Evolutionary conservation across 1,140 invertebrate species (phyloP).

Genomic region (Stenopsyche tienmushanensis): DNA sequence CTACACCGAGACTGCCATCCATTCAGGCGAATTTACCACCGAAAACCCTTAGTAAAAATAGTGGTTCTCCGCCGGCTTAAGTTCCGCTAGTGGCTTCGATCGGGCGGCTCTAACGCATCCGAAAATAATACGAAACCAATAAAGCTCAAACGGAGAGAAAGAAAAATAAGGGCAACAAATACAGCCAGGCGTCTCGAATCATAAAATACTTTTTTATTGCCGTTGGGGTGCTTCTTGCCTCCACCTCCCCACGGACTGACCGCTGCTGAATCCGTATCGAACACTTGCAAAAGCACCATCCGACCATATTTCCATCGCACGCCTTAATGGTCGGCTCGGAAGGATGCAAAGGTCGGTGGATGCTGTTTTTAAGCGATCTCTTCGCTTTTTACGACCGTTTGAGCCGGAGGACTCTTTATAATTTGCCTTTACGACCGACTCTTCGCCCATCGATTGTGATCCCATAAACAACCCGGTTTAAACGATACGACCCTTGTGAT

Average conservation of each 20-base stretch:
- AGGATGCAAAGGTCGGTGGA: constrained; percentile 12
- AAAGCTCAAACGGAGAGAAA: constrained; percentile 35
- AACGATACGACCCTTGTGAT: no score
- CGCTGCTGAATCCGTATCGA: background rate
- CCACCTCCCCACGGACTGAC: background rate
- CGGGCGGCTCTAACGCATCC: constrained; percentile 7
- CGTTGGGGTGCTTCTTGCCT: constrained; percentile 4
- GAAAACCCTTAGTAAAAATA: background rate
- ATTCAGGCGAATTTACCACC: background rate
- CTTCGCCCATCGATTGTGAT: background rate
- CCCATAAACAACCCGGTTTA: background rate
- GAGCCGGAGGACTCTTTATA: background rate
- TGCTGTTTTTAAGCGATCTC: constrained; percentile 9
- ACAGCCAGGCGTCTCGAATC: constrained; percentile 33
- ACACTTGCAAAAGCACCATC: background rate
- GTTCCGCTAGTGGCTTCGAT: background rate
- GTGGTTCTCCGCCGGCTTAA: background rate
- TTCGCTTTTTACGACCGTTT: background rate
- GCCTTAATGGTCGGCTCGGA: background rate
- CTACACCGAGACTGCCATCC: no score
- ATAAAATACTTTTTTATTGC: constrained; percentile 43
- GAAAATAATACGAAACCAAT: constrained; percentile 42
- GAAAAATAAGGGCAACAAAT: constrained; percentile 42
- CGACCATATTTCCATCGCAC: background rate
- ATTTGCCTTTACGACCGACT: background rate